These are phyloP conservation scores for Drosophila jambulina DNA, from an alignment of 1,140 invertebrate species.

Conservation along the genomic window DNA sequence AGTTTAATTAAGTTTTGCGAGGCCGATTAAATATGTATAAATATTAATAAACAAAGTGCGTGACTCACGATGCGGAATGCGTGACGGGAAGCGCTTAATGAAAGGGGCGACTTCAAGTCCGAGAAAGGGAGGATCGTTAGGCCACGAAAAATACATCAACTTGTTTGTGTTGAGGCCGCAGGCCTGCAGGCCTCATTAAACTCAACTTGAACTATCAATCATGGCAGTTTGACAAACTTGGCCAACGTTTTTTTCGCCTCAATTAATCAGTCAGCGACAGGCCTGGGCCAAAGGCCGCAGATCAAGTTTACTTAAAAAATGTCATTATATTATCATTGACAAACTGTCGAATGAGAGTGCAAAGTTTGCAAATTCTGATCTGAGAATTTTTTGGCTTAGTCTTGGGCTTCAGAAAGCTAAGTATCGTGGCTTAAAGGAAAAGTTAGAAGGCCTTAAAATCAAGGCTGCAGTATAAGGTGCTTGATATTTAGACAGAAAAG, in stretches of 20 bases:
- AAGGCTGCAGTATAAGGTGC: neutral
- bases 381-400: no score
- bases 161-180: neutral
- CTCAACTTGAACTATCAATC: slow-evolving; percentile 71
- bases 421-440: no score
- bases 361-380: neutral
- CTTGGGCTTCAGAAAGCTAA: neutral
- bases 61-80: slow-evolving; percentile 22
- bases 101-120: neutral
- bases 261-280: slow-evolving; percentile 69
- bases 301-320: slow-evolving; percentile 11
- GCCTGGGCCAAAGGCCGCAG: neutral
- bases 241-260: slow-evolving; percentile 52
- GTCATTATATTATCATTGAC: slow-evolving; percentile 1
- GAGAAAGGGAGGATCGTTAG: neutral
- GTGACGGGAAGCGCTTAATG: slow-evolving; percentile 8
- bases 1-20: slow-evolving; percentile 64
- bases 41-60: slow-evolving; percentile 50
- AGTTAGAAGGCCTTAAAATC: neutral
- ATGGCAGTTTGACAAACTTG: slow-evolving; percentile 39
- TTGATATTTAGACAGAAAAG: neutral
- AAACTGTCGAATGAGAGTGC: neutral
- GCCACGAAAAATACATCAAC: slow-evolving; percentile 9
- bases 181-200: slow-evolving; percentile 62
- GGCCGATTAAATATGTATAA: slow-evolving; percentile 59